Base-by-base conservation (phyloP, 2,888 invertebrate genomes). In the Pandemis corylana region DNA sequence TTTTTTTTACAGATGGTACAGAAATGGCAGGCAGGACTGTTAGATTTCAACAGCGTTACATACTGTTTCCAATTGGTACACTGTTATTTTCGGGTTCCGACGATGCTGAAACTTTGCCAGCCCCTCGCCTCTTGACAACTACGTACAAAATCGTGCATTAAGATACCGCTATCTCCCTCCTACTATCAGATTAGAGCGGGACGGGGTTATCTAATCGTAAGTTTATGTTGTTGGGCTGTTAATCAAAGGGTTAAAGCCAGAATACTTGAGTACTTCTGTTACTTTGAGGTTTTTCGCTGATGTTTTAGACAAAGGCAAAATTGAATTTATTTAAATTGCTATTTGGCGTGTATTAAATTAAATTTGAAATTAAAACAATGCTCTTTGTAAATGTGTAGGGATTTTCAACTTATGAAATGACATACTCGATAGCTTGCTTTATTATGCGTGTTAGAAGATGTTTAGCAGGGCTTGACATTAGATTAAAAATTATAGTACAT, bases 81-180 rank as follows among this genome's bases (percentile, higher is more conserved):
- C 74, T 70, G 65, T 53, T 36, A 4, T 51, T 42, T 49, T 69
- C 59, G 49, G 65, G 28, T n/a, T 53, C 76, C 80, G 80, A 79
- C 82, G 85, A 78, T 77, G 75, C 81, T 82, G 83, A 84, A 84
- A 82, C 82, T 82, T 82, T 82, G 86, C 86, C 85, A 85, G 83
- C 65, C 71, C 64, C 65, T 75, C 79, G 77, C 81, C 81, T 76
- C 82, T 76, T 80, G 81, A 76, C 78, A 72, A 76, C 80, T 77
- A 81, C 85, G 83, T 80, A 83, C 84, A 83, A 85, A 80, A 79
- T 80, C 80, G 80, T 83, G 82, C 82, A 84, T 85, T 85, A 84
- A 86, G 85, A 86, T 87, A 86, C 74, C 74, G 66, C 74, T 70
- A 70, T 74, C 74, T 61, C 74, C 15, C 61, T 74, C 66, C 61